Conservation (phyloP, 37 sponge, comb jelly and placozoan genomes). For the Diacarnus erythraeanus region DNA sequence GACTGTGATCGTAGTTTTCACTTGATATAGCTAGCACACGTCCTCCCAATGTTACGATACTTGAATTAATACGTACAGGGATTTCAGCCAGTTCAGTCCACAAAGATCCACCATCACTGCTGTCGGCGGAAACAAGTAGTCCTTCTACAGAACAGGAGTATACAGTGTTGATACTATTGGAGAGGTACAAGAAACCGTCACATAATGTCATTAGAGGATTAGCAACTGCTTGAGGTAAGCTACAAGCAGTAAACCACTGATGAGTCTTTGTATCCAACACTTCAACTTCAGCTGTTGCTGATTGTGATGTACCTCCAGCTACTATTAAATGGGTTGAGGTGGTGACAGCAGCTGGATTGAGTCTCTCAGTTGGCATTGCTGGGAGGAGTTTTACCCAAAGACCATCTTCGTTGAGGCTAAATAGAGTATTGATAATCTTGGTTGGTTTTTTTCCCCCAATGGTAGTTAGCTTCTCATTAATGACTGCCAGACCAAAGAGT, state of each 20-base stretch:
- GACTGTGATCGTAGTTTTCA: not conserved
- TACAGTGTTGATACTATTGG: not conserved
- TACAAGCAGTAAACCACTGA: constrained; percentile 3
- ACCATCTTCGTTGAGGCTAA: not conserved
- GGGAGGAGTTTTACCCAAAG: not conserved
- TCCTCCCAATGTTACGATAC: not conserved
- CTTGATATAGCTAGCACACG: not conserved
- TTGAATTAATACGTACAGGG: not conserved
- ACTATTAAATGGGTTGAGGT: constrained; percentile 1
- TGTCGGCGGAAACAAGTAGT: not conserved
- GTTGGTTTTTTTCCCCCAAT: not conserved
- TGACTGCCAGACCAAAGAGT: not conserved
- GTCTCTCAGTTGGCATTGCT: constrained; percentile 8
- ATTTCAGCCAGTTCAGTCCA: not conserved
- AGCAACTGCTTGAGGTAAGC: not conserved
- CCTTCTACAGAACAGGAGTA: not conserved
- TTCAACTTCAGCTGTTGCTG: not conserved
- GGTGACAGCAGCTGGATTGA: not conserved
- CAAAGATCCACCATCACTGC: not conserved
- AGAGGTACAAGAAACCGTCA: not conserved
- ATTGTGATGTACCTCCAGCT: not conserved
- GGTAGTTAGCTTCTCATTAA: not conserved
- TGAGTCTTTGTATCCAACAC: not conserved
- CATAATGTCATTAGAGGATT: not conserved
- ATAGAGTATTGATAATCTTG: not conserved